Evolutionary conservation across 1,140 invertebrate species (phyloP), one percentile per base, ranked within the genome.

Genomic region (Euura lappo): DNA sequence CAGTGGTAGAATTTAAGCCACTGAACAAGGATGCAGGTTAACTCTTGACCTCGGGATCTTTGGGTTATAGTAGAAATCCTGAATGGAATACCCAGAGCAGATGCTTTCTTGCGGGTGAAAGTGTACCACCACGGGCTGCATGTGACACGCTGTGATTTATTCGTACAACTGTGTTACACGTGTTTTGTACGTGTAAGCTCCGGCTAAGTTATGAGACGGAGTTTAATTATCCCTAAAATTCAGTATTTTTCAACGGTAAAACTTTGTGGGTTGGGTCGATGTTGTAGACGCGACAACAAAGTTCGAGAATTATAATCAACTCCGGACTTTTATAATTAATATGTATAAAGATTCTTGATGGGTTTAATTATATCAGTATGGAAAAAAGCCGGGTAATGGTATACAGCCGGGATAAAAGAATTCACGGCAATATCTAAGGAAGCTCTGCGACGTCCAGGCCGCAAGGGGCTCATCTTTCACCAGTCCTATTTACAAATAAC

Each of bases 131-230:
- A n/a, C 51, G 8, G 8, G 8, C 10, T n/a, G 51, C 8, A n/a
- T 6, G 51, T 60, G 51, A 60, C 51, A 60, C 51, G 8, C 51
- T 2, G 51, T 60, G 51, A 60, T 60, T 60, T 60, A 60, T 60
- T 60, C 51, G 8, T 60, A 60, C 51, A 60, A 60, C 51, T 60
- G 51, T 60, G 51, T 60, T 60, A 60, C 51, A 60, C 51, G 51
- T 60, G 51, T 60, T 60, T 60, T n/a, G n/a, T 60, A 6, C 13
- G 51, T 60, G 13, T 11, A 11, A 60, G 8, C 51, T 60, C 51
- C 8, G 13, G 51, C 51, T 60, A 60, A 60, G 51, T 60, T 60
- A 60, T 3, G 51, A 5, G 2, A 60, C 51, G 51, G 51, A 60
- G 51, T n/a, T 11, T 60, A 60, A 60, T 60, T 60, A 60, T 60